Percentiles rank a stretch among this genome's conserved stretches.
These are phyloP conservation scores for Xylota sylvarum DNA, from an alignment of 2,888 invertebrate genomes.

Conservation along the genomic window DNA sequence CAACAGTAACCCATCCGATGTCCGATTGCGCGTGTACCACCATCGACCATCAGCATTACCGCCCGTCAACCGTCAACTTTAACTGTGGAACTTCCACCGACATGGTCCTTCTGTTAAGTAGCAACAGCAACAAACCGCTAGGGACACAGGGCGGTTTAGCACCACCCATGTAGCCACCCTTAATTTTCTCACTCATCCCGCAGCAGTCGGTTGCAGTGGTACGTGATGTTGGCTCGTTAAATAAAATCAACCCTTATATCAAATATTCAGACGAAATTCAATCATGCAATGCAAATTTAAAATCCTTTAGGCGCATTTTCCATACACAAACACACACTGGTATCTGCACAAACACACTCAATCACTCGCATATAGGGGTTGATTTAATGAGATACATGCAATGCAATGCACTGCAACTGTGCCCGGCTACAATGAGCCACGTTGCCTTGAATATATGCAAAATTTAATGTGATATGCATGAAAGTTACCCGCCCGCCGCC, in stretches of 20 bases:
- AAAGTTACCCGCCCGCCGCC: conserved; percentile 12
- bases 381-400: conserved; percentile 69
- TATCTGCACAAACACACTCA: conserved; percentile 44
- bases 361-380: conserved; percentile 62
- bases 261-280: conserved; percentile 77
- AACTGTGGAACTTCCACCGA: conserved; percentile 1
- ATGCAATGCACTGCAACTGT: conserved; percentile 46
- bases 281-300: conserved; percentile 78
- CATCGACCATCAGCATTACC: not conserved
- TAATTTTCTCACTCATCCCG: conserved; percentile 29
- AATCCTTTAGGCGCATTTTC: conserved; percentile 77
- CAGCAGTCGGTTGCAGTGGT: conserved; percentile 41
- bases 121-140: conserved; percentile 65
- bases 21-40: conserved; percentile 2
- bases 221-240: conserved; percentile 75
- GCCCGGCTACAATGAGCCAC: not conserved
- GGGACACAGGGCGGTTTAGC: conserved; percentile 54
- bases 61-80: conserved; percentile 2
- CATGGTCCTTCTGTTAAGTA: conserved; percentile 59
- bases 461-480: conserved; percentile 47
- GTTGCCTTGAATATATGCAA: conserved; percentile 34
- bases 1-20: conserved; percentile 6
- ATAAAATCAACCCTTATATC: conserved; percentile 76
- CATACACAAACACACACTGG: conserved; percentile 38
- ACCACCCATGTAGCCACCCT: conserved; percentile 19